These are phyloP conservation scores for Hypercompe scribonia DNA, from an alignment of 2,888 invertebrate genomes.

Conservation along the genomic window DNA sequence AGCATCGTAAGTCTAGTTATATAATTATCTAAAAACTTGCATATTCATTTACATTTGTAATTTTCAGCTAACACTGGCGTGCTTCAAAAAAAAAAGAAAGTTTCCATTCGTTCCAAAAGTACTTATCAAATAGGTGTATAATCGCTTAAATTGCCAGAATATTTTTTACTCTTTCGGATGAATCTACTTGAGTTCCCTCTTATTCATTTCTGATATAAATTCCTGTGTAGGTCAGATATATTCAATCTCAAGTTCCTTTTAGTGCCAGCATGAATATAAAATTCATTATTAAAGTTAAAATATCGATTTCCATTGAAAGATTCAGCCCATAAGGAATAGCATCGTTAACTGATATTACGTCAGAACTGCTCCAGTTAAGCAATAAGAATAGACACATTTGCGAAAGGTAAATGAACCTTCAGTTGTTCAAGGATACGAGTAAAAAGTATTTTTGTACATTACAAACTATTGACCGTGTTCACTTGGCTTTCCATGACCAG, in stretches of 20 bases:
- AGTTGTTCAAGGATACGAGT: slow-evolving; percentile 55
- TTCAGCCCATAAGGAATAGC: slow-evolving; percentile 16
- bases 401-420: slow-evolving; percentile 52
- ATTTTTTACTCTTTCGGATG: background rate
- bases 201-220: background rate
- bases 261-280: background rate
- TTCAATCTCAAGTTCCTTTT: background rate
- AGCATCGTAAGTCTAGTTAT: background rate
- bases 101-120: background rate
- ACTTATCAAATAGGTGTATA: background rate
- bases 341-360: slow-evolving; percentile 24
- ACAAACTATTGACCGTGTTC: slow-evolving; percentile 18
- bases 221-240: background rate
- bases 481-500: slow-evolving; percentile 8
- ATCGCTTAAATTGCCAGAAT: background rate
- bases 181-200: background rate
- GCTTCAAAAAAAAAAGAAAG: background rate
- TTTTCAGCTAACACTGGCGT: background rate
- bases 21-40: too few species aligned
- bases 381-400: slow-evolving; percentile 27
- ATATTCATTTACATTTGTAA: background rate
- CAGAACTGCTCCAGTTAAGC: slow-evolving; percentile 33
- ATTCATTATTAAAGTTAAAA: slow-evolving; percentile 11
- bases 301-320: slow-evolving; percentile 14
- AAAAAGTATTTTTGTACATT: slow-evolving; percentile 34